Evolutionary conservation across 1,140 invertebrate genomes (phyloP).

Genomic region (Metopolophium dirhodum): DNA sequence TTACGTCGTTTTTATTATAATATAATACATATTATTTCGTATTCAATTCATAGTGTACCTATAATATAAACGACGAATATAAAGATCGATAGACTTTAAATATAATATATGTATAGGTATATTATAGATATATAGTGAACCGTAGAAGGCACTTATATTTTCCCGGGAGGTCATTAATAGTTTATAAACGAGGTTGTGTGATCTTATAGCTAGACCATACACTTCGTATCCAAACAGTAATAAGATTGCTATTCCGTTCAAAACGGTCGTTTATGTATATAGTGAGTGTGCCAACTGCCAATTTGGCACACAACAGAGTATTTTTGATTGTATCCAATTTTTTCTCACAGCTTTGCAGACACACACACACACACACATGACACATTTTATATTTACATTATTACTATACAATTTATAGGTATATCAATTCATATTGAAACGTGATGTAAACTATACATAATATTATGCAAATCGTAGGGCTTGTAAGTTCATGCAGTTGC

Average conservation of each 20-base stretch:
- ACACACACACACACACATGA: neutral
- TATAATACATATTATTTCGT: neutral
- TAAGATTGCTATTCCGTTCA: constrained; percentile 40
- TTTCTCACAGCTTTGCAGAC: constrained; percentile 15
- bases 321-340: constrained; percentile 40
- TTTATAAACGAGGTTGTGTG: constrained; percentile 22
- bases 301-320: constrained; percentile 30
- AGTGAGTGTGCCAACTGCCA: constrained; percentile 17
- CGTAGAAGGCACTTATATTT: neutral
- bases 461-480: neutral
- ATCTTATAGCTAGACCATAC: neutral
- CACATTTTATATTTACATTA: neutral
- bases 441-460: constrained; percentile 26
- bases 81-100: neutral
- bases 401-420: neutral
- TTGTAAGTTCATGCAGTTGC: neutral
- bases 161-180: neutral
- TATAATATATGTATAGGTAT: neutral
- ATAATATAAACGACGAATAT: neutral
- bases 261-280: constrained; percentile 8
- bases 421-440: constrained; percentile 2
- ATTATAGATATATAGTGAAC: neutral
- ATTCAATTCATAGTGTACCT: neutral
- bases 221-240: neutral
- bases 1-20: constrained; percentile 15